These are phyloP conservation scores for Allobates femoralis DNA, from an alignment of 2,797 vertebrate species.

Conservation along the genomic window DNA sequence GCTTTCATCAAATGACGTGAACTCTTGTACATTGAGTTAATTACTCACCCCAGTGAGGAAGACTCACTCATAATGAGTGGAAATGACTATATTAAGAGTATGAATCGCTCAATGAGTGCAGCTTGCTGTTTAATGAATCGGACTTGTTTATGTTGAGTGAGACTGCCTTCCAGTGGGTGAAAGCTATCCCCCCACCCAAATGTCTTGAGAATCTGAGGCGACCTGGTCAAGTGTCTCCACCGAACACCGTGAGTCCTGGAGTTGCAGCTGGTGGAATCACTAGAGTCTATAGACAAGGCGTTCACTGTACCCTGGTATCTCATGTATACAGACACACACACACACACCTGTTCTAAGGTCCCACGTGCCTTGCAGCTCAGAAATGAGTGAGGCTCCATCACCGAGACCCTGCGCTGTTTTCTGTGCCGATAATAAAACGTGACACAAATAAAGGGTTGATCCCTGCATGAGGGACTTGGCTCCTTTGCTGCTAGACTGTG, in stretches of 20 bases:
- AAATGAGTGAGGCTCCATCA: background rate
- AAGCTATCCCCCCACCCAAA: conserved; percentile 17
- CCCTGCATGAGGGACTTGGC: conserved; percentile 14
- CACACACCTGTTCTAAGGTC: conserved; percentile 40
- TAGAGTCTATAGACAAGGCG: conserved; percentile 14
- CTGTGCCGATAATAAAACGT: conserved; percentile 2
- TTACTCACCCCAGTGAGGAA: conserved; percentile 58
- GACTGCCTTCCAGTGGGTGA: conserved; percentile 55
- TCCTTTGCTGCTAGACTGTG: conserved; percentile 50
- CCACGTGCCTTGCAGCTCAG: conserved; percentile 18
- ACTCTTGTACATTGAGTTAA: conserved; percentile 55
- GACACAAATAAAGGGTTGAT: conserved; percentile 38
- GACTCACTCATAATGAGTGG: conserved; percentile 64
- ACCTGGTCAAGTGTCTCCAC: conserved; percentile 29
- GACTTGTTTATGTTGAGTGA: conserved; percentile 54
- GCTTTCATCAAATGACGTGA: conserved; percentile 28
- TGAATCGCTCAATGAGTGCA: conserved; percentile 56
- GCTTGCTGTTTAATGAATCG: conserved; percentile 43
- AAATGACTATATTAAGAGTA: conserved; percentile 44
- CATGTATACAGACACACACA: conserved; percentile 53
- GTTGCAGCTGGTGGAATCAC: conserved; percentile 37
- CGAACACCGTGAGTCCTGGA: conserved; percentile 25
- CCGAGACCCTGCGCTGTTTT: conserved; percentile 6
- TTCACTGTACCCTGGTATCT: conserved; percentile 59
- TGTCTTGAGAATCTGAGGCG: conserved; percentile 54